Conservation (phyloP, 2,797 vertebrate species). For the Tadarida brasiliensis region DNA sequence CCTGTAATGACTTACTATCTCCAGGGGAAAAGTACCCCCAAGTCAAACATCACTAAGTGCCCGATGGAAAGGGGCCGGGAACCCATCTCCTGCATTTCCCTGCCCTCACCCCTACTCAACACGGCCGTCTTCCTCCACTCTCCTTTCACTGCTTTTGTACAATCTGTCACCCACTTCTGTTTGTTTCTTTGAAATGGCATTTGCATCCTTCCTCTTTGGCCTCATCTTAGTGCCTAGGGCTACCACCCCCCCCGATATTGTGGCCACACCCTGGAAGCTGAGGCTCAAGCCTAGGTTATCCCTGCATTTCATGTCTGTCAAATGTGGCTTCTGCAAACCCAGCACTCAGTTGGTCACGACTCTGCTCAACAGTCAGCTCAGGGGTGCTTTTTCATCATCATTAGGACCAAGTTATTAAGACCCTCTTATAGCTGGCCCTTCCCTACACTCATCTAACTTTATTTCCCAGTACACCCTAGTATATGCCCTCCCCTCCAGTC, state of each 20-base stretch:
- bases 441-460: not conserved
- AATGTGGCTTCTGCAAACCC: slow-evolving; percentile 6
- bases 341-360: not conserved
- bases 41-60: not conserved
- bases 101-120: not conserved
- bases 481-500: not conserved
- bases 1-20: not conserved
- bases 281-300: not conserved
- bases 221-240: not conserved
- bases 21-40: not conserved
- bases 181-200: slow-evolving; percentile 56
- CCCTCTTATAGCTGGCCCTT: not conserved
- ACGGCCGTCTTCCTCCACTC: not conserved
- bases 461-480: not conserved
- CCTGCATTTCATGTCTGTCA: not conserved
- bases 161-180: slow-evolving; percentile 62
- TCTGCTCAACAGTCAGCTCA: not conserved
- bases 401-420: not conserved
- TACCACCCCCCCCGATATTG: not conserved
- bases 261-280: not conserved
- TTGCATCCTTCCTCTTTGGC: not conserved
- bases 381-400: not conserved
- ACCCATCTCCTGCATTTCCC: not conserved
- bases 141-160: slow-evolving; percentile 7
- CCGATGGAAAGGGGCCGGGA: not conserved